Evolutionary conservation across 2,888 invertebrate species (phyloP).

Genomic region (Aromia moschata): DNA sequence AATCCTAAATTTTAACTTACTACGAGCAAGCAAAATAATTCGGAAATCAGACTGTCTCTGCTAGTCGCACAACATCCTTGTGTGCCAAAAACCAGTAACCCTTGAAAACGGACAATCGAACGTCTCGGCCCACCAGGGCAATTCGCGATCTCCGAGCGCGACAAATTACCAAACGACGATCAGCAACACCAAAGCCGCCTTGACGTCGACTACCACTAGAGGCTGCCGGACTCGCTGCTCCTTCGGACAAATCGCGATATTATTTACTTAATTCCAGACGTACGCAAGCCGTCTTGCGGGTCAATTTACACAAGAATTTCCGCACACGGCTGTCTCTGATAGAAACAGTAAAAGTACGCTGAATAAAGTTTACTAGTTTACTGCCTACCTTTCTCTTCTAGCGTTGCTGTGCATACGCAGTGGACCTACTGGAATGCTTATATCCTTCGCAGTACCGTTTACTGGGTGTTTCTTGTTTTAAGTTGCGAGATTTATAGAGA

Average conservation of each 20-base stretch:
- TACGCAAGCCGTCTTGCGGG: conserved; percentile 16
- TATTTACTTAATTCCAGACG: conserved; percentile 25
- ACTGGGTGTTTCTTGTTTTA: background rate
- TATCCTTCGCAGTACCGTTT: conserved; percentile 2
- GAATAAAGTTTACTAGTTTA: too few species aligned
- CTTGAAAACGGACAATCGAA: conserved; percentile 7
- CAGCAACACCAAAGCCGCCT: conserved; percentile 23
- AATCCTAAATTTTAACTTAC: too few species aligned
- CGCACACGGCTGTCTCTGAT: conserved; percentile 29
- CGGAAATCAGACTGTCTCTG: background rate
- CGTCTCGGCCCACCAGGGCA: conserved; percentile 6
- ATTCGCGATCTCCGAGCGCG: conserved; percentile 12
- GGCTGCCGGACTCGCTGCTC: conserved; percentile 27
- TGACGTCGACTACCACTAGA: conserved; percentile 35
- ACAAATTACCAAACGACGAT: background rate
- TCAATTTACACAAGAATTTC: conserved; percentile 4
- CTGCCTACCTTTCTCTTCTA: conserved; percentile 38
- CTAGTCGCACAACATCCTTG: background rate
- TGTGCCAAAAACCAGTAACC: background rate
- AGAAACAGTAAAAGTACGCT: conserved; percentile 32
- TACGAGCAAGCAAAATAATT: background rate
- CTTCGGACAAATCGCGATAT: conserved; percentile 30
- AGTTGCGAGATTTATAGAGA: too few species aligned
- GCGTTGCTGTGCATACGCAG: conserved; percentile 3
- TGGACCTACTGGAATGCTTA: conserved; percentile 2